Base-by-base conservation (phyloP, 2,888 invertebrate species). In the Caradrina kadenii region DNA sequence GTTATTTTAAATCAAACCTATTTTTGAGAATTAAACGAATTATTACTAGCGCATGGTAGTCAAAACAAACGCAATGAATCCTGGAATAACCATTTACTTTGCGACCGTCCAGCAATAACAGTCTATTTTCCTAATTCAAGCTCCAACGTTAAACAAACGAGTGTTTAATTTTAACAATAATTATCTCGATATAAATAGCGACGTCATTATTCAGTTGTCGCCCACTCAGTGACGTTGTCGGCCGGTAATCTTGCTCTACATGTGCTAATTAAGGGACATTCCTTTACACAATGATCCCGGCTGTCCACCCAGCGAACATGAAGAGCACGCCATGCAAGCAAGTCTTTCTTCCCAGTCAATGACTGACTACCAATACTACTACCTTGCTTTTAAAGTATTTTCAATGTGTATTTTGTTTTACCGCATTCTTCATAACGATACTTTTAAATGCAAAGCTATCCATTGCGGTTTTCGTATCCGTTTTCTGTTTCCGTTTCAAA, bases 191-290 rank as follows among this genome's bases (percentile, higher is more conserved):
- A 86, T 86, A 88, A 85, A 87, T 84, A 87, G 87, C 88, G 80
- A 88, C 81, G 86, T 90, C 93, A 93, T 94, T 93, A 94, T 94
- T 93, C 93, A 93, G 92, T 87, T 92, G 93, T 94, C 93, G 83
- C 82, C 82, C 69, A 56, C 63, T 81, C 80, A 77, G 83, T 90
- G 93, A 93, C 92, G 87, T 87, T 86, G 88, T 88, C 89, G 81
- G 87, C 88, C 88, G 94, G 93, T 94, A 93, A 93, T 93, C 93
- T 93, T 88, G 91, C 88, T 90, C 90, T 93, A 90, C 93, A 93
- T 93, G 94, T 93, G 93, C 94, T 95, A 95, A 95, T 95, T 95
- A 95, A 93, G 91, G 89, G 91, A 88, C 90, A 89, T 89, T 91
- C 88, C 76, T 86, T 86, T 91, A 89, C 89, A 95, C 95, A 95